Conservation (phyloP, 2,113 vertebrate genomes). For the Antechinus flavipes region DNA sequence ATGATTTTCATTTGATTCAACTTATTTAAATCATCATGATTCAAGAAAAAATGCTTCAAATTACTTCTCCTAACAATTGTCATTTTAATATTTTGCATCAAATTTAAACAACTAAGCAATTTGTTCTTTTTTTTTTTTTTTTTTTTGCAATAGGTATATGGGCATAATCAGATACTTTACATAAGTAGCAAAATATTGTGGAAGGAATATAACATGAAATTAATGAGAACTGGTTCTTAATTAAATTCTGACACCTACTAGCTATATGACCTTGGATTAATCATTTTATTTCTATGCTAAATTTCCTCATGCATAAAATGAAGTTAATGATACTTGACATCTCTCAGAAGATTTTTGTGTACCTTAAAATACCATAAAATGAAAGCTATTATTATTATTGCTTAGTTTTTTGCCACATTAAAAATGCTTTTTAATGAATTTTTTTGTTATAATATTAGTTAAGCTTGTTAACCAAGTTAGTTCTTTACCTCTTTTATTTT, state of each 20-base stretch:
- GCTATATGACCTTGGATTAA: neutral
- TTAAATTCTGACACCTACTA: neutral
- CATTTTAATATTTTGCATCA: neutral
- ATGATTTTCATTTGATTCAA: neutral
- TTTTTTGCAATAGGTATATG: neutral
- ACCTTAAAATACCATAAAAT: neutral
- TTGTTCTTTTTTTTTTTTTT: neutral
- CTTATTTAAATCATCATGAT: neutral
- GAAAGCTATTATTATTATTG: neutral
- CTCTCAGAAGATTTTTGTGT: neutral
- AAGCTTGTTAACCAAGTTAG: neutral
- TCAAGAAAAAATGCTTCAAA: neutral
- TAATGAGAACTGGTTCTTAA: neutral
- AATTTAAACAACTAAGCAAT: conserved; percentile 22
- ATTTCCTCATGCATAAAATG: neutral
- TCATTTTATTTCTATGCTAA: neutral
- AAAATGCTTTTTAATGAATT: neutral
- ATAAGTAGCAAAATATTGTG: neutral
- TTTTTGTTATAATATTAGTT: neutral
- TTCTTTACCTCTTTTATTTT: neutral
- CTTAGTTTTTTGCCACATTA: neutral
- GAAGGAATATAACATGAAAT: neutral
- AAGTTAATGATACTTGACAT: neutral
- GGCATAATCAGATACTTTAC: neutral
- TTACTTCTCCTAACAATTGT: neutral